These are phyloP conservation scores for Entomobrya multifasciata DNA, from an alignment of 2,888 invertebrate species.

Conservation along the genomic window DNA sequence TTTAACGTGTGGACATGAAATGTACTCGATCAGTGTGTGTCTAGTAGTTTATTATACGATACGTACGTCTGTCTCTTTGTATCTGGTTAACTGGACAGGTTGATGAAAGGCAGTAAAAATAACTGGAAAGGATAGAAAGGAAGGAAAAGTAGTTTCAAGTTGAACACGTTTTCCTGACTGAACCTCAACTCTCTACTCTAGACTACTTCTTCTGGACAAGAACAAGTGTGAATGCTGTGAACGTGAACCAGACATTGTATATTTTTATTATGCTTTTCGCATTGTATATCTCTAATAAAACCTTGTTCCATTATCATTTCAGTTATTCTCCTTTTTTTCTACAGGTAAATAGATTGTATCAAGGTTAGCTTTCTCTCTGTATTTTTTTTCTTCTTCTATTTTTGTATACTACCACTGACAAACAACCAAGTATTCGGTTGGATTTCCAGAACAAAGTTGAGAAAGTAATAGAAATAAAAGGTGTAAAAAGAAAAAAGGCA, in stretches of 20 bases:
- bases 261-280: neutral
- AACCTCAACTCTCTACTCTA: neutral
- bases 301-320: conserved; percentile 16
- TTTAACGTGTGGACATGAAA: conserved; percentile 14
- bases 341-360: conserved; percentile 48
- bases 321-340: neutral
- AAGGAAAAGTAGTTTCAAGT: conserved; percentile 41
- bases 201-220: conserved; percentile 32
- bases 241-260: conserved; percentile 38
- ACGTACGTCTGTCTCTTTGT: neutral
- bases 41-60: neutral
- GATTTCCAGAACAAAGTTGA: conserved; percentile 29
- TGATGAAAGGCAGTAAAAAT: conserved; percentile 49
- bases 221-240: conserved; percentile 11
- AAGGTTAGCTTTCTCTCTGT: too few species aligned
- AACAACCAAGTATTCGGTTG: neutral
- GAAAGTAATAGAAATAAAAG: conserved; percentile 31
- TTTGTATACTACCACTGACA: conserved; percentile 17
- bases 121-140: conserved; percentile 38
- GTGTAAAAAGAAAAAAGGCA: conserved; percentile 50
- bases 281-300: neutral
- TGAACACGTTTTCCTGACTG: conserved; percentile 38
- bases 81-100: conserved; percentile 47
- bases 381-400: too few species aligned
- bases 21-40: conserved; percentile 27